These are phyloP conservation scores for Onychostoma macrolepis DNA, from an alignment of 2,113 vertebrate genomes.

Conservation along the genomic window DNA sequence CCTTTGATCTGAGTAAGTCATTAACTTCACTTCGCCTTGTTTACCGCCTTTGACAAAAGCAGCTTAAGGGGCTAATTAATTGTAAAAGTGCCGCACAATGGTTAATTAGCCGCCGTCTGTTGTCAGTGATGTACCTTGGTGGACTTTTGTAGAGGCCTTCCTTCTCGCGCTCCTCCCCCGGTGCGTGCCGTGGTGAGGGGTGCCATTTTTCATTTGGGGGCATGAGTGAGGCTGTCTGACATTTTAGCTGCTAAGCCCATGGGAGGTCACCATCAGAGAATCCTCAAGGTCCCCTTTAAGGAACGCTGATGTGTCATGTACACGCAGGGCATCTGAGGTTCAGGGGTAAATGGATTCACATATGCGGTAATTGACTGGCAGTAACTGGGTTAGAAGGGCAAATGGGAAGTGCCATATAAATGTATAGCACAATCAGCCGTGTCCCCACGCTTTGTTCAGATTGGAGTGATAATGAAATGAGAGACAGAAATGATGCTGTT, in stretches of 20 bases:
- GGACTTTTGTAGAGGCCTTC: slow-evolving; percentile 43
- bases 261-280: slow-evolving; percentile 23
- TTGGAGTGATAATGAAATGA: background rate
- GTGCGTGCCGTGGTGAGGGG: background rate
- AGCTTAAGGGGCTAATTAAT: slow-evolving; percentile 63
- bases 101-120: slow-evolving; percentile 54
- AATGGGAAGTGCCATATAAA: slow-evolving; percentile 30
- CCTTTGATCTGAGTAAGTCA: slow-evolving; percentile 60
- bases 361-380: slow-evolving; percentile 25
- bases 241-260: slow-evolving; percentile 39
- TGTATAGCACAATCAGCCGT: slow-evolving; percentile 23
- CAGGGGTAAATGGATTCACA: slow-evolving; percentile 36
- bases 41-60: slow-evolving; percentile 61
- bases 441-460: background rate
- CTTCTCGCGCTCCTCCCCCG: background rate
- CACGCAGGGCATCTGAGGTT: slow-evolving; percentile 12
- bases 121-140: slow-evolving; percentile 57
- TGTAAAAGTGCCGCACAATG: slow-evolving; percentile 57
- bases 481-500: background rate
- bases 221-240: slow-evolving; percentile 18
- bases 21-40: slow-evolving; percentile 61
- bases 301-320: slow-evolving; percentile 5
- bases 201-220: slow-evolving; percentile 20
- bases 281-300: slow-evolving; percentile 4
- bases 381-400: slow-evolving; percentile 43